Evolutionary conservation across 1,140 invertebrate species (phyloP), one percentile per base, ranked within the genome.

Genomic region (Choristoneura fumiferana): DNA sequence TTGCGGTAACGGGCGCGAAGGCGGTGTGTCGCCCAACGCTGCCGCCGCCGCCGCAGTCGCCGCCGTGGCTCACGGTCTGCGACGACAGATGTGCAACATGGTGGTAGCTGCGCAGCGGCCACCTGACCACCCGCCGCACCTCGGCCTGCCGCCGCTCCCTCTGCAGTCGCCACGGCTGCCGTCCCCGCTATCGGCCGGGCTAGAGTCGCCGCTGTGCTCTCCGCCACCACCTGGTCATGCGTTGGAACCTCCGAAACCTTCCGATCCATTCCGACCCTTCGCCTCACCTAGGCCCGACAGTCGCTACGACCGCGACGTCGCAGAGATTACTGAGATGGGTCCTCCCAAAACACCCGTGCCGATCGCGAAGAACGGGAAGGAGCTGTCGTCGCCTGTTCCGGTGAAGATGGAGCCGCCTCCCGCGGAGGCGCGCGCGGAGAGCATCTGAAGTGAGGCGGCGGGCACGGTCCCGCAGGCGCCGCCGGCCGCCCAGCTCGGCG

Each of bases 1-100:
- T 6, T 91, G 90, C 71, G 90, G 90, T 64, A 91, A 92, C 71
- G 91, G 91, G 17, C 88, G 89, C 62, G 91, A 94, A 83, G 91
- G 91, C 69, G 87, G 92, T 65, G 74, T 93, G 73, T 91, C 93
- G 58, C 93, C 93, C 43, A 93, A 93, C 69, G 92, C 94, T 5
- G 93, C 93, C 14, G 93, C 94, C 60, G 92, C 93, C 43, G 92
- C 93, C n/a, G 93, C 93, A 63, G 94, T 95, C 54, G 94, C 94
- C 12, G 94, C 93, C 35, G 94, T 95, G 60, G 93, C 93, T 33
- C 92, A 94, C 87, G 92, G 92, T 69, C 81, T 89, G 45, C 84
- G 87, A 17, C 85, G 87, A 4, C 88, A 90, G 67, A 88, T 89
- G 81, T 89, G 88, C 85, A 89, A 84, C 59, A 87, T 89, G 87